Evolutionary conservation across 1,140 invertebrate species (phyloP).

Genomic region (Ceratina japonica): DNA sequence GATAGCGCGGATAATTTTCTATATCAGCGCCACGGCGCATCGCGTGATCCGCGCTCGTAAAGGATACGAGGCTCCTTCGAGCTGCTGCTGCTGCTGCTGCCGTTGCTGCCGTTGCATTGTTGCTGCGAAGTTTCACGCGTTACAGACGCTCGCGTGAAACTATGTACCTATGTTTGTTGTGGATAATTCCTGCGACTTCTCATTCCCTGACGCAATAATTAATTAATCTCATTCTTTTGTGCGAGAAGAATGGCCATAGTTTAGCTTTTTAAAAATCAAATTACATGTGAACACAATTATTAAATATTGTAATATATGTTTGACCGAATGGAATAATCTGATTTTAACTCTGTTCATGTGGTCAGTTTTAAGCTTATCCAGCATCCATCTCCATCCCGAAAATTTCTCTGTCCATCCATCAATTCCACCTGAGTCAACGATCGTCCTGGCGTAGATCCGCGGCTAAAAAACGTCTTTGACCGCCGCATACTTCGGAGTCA

Average conservation of each 20-base stretch:
- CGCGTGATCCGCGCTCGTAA: conserved; percentile 60
- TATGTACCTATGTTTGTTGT: background rate
- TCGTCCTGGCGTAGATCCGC: background rate
- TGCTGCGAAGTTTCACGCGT: conserved; percentile 8
- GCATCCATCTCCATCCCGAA: background rate
- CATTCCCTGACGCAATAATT: no score
- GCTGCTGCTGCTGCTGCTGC: conserved; percentile 11
- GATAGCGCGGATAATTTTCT: conserved; percentile 48
- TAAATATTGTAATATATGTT: no score
- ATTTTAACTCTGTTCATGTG: no score
- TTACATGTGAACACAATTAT: no score
- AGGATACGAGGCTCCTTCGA: conserved; percentile 41
- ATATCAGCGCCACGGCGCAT: conserved; percentile 39
- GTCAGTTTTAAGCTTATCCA: background rate
- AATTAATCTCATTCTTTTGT: no score
- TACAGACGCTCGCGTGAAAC: conserved; percentile 42
- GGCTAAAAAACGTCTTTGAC: background rate
- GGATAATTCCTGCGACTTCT: no score
- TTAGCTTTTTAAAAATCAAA: no score
- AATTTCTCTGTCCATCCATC: background rate
- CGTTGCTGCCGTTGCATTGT: background rate
- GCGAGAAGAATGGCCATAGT: no score
- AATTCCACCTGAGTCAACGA: background rate
- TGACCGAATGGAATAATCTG: no score
- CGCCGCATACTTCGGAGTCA: conserved; percentile 2